A percentile compares a stretch with the other conserved stretches of the same genome.
Evolutionary conservation across 2,888 invertebrate species (phyloP).

Genomic region (Dilophus febrilis): DNA sequence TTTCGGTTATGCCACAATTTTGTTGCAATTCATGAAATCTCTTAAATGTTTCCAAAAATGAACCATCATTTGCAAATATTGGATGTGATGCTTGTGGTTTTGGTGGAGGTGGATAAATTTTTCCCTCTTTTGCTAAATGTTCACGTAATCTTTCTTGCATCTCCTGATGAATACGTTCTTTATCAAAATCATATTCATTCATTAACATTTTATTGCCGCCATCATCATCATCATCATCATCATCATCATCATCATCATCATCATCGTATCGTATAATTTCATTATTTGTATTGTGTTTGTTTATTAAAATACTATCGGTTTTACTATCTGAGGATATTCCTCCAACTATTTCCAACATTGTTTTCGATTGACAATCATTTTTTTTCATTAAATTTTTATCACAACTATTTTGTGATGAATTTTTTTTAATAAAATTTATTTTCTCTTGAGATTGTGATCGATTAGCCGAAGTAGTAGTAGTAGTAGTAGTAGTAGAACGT

Average conservation of each 20-base stretch:
- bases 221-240: background rate
- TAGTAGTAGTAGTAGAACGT: background rate
- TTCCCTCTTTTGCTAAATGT: conserved; percentile 26
- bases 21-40: conserved; percentile 53
- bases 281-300: no score
- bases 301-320: no score
- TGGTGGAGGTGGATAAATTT: conserved; percentile 35
- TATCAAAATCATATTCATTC: conserved; percentile 25
- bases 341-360: no score
- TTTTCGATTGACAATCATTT: no score
- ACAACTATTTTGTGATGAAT: no score
- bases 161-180: conserved; percentile 28
- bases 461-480: no score
- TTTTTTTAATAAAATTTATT: no score
- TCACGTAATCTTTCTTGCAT: conserved; percentile 27
- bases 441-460: no score
- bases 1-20: conserved; percentile 31
- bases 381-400: no score
- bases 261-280: background rate
- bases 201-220: background rate
- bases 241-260: background rate
- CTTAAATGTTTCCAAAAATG: conserved; percentile 81
- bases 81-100: conserved; percentile 42
- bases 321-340: background rate
- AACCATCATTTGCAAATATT: conserved; percentile 57